Conservation (phyloP, 2,797 vertebrate species). For the Limosa lapponica region DNA sequence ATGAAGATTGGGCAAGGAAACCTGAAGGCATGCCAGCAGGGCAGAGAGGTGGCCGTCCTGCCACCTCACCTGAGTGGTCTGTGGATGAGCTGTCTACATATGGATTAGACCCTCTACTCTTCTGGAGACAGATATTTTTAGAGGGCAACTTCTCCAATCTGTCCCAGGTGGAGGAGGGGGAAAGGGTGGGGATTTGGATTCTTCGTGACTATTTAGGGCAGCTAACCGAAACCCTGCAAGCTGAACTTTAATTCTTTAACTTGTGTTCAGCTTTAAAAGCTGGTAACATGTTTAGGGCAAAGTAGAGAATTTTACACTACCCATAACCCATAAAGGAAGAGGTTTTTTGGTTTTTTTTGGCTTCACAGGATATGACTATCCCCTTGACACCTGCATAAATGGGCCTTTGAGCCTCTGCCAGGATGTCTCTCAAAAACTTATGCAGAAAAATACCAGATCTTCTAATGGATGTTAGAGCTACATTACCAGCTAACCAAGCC, state of each 20-base stretch:
- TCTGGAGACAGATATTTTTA: neutral
- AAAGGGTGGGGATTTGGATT: neutral
- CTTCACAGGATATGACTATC: neutral
- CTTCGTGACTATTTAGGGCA: neutral
- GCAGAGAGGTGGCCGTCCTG: neutral
- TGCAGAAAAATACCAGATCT: conserved; percentile 5
- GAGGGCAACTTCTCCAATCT: neutral
- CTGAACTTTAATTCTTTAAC: neutral
- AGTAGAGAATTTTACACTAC: neutral
- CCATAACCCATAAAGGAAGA: neutral
- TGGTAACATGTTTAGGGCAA: neutral
- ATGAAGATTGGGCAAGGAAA: neutral
- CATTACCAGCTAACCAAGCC: neutral
- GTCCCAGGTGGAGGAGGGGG: neutral
- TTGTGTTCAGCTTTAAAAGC: neutral
- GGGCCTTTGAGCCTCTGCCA: conserved; percentile 41
- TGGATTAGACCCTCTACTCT: neutral
- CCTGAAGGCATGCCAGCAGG: neutral
- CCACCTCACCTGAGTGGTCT: neutral
- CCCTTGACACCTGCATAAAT: conserved; percentile 15
- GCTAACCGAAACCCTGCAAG: neutral
- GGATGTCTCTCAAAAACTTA: neutral
- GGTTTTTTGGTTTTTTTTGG: neutral
- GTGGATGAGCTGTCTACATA: neutral
- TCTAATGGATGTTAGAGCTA: neutral